Evolutionary conservation across 1,140 invertebrate species (phyloP), one percentile per base, ranked within the genome.

Genomic region (Drosophila tsacasi): DNA sequence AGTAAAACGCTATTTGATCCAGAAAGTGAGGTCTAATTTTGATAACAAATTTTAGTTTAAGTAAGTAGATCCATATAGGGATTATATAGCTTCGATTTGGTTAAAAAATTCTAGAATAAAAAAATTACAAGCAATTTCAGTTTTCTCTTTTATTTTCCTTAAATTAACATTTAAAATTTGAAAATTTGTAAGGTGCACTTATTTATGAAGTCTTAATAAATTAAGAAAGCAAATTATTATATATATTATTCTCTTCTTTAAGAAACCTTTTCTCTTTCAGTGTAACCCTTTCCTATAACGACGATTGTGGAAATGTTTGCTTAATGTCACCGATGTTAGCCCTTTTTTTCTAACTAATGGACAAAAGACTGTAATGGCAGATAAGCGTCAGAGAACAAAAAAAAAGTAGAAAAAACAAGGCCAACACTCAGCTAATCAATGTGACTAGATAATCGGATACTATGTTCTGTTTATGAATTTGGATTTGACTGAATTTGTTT

Each of bases 321-420:
- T 27, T 21, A 35, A 69, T 52, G 46, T 42, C 46, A 50, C 39
- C 44, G 0, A 32, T 49, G 25, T 25, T 32, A 25, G 42, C 68
- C 68, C 39, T 71, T 52, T 52, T 71, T 69, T 17, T 23, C 49
- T 13, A 68, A 25, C 25, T 17, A 42, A 9, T 54, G 4, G 12
- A 49, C 25, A 73, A 71, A 50, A 50, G 54, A 72, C 40, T 35
- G 32, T 69, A 54, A 54, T 37, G 46, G 12, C 37, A 68, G 63
- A 68, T 68, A 69, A 69, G 63, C 47, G 13, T 9, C 12, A 35
- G 15, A 32, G 21, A 15, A 35, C 6, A 35, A 37, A n/a, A 44
- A 25, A 47, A 25, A 13, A 6, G n/a, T 13, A 13, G 4, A 32
- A 39, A 32, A 46, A 60, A 72, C 67, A 73, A 60, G 67, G 69